Evolutionary conservation across 1,140 invertebrate species (phyloP).

Genomic region (Zaprionus ghesquierei): DNA sequence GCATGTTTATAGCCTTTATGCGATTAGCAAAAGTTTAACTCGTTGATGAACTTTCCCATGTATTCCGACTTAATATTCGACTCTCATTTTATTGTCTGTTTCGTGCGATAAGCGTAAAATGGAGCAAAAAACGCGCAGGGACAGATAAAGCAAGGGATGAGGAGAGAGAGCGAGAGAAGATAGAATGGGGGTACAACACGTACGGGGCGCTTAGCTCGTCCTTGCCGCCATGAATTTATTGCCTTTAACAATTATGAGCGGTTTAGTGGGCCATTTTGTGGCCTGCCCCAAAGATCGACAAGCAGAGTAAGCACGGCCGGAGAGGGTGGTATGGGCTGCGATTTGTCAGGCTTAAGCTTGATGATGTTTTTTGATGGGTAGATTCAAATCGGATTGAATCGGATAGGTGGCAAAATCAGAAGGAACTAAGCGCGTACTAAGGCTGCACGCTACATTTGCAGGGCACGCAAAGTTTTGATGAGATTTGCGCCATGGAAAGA

Average conservation of each 20-base stretch:
- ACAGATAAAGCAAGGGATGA: not conserved
- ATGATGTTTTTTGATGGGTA: slow-evolving; percentile 25
- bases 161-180: not conserved
- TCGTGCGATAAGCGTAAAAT: slow-evolving; percentile 9
- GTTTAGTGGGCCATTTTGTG: slow-evolving; percentile 34
- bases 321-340: not conserved
- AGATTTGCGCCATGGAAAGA: slow-evolving; percentile 16
- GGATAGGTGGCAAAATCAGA: not conserved
- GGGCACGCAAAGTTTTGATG: slow-evolving; percentile 14
- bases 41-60: slow-evolving; percentile 25
- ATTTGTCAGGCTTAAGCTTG: slow-evolving; percentile 38
- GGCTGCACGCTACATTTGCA: slow-evolving; percentile 9
- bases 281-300: not conserved
- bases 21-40: slow-evolving; percentile 43
- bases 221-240: slow-evolving; percentile 26
- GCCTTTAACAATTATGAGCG: slow-evolving; percentile 44
- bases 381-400: slow-evolving; percentile 16
- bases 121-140: not conserved
- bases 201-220: not conserved
- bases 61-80: slow-evolving; percentile 2
- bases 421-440: not conserved
- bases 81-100: slow-evolving; percentile 34
- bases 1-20: slow-evolving; percentile 20
- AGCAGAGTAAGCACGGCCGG: too few relatives aligned
- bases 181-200: not conserved